phyloP scores from a whole-genome alignment of 2,888 invertebrate species.

The Thymelicus sylvestris region DNA sequence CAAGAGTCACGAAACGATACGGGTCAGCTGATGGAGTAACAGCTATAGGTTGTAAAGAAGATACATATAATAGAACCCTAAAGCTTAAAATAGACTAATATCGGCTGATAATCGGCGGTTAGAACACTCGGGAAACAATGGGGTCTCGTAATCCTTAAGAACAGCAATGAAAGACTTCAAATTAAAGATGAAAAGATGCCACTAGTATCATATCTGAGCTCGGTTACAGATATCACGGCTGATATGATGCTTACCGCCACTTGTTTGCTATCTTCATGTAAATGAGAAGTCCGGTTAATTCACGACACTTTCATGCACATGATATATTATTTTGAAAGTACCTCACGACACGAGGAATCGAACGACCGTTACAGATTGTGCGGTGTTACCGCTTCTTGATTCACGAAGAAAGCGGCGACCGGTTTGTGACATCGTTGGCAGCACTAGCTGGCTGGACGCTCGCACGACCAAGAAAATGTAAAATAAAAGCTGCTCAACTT shows the following conservation, averaged over 20 bases:
- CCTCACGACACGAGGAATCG: constrained; percentile 9
- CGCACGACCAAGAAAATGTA: not conserved
- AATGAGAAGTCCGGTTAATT: not conserved
- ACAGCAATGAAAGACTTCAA: no score
- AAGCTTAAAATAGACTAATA: no score
- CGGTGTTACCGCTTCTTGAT: constrained; percentile 18
- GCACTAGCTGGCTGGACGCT: constrained; percentile 1
- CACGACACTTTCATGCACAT: constrained; percentile 6
- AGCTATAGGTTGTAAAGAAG: no score
- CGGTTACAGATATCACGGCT: no score
- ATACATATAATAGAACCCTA: no score
- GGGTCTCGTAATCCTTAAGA: no score
- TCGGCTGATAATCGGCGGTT: no score
- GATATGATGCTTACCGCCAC: not conserved
- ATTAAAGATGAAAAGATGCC: no score
- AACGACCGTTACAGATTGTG: constrained; percentile 33
- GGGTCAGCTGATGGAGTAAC: no score
- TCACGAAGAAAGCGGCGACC: constrained; percentile 34
- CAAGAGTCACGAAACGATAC: no score
- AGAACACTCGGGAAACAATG: no score
- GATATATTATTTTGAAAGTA: constrained; percentile 18
- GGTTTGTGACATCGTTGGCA: constrained; percentile 27
- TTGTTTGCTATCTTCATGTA: not conserved
- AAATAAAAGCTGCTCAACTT: constrained; percentile 2
- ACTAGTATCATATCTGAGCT: no score